Conservation (phyloP, 2,888 invertebrate genomes). For the Cosmia pyralina region DNA sequence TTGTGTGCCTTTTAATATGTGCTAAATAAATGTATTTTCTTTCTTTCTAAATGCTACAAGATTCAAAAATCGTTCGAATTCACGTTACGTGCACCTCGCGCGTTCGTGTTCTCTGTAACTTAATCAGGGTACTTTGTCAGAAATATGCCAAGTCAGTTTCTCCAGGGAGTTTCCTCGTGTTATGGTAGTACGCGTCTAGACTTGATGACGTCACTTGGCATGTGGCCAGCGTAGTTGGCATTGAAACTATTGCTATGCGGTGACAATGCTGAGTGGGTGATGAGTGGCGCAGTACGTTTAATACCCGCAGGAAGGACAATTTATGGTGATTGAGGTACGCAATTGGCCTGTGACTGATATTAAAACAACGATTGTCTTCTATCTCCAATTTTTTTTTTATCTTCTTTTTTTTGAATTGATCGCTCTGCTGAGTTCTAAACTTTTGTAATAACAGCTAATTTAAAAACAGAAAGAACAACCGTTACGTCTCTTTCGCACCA, state of each 20-base stretch:
- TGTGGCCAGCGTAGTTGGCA: constrained; percentile 43
- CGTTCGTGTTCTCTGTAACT: neutral
- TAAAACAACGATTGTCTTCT: neutral
- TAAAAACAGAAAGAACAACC: no score
- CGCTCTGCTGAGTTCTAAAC: neutral
- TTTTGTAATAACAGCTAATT: neutral
- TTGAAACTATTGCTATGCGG: constrained; percentile 48
- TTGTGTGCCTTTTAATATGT: no score
- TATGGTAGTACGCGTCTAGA: constrained; percentile 51
- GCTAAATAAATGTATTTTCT: no score
- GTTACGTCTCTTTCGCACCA: no score
- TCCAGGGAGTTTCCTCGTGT: constrained; percentile 25
- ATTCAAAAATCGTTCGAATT: neutral
- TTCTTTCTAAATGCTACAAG: neutral
- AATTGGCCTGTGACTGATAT: neutral
- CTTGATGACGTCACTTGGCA: constrained; percentile 55
- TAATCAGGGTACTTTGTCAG: neutral
- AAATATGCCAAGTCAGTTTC: constrained; percentile 25
- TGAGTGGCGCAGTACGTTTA: constrained; percentile 38
- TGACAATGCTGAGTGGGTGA: constrained; percentile 39
- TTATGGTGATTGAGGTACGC: constrained; percentile 15
- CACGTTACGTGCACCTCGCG: neutral
- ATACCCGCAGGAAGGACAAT: constrained; percentile 6
- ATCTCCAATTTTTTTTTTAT: no score
- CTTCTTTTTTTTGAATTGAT: neutral